A percentile compares a stretch with the other conserved stretches of the same genome.
Conservation (phyloP, 1,140 invertebrate genomes). For the Pissodes strobi region DNA sequence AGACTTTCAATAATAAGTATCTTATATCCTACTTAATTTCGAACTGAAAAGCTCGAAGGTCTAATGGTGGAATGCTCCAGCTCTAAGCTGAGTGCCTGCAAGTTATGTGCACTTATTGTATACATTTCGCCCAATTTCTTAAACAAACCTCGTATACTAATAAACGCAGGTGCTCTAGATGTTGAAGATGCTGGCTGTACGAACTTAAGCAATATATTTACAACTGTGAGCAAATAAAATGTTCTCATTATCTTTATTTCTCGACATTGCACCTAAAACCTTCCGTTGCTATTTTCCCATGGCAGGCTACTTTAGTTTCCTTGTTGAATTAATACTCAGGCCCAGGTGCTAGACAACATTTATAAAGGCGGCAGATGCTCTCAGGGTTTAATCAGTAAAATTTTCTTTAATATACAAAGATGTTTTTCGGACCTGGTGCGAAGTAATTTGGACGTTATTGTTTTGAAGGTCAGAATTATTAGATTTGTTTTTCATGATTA, state of each 20-base stretch:
- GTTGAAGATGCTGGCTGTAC: neutral
- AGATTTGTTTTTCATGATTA: too few relatives aligned
- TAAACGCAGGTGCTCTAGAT: slow-evolving; percentile 8
- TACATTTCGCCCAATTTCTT: too few relatives aligned
- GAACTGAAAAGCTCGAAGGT: too few relatives aligned
- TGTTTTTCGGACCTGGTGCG: too few relatives aligned
- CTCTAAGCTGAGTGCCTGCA: too few relatives aligned
- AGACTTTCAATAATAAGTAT: too few relatives aligned
- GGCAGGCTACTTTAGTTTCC: slow-evolving; percentile 22
- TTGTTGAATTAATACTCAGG: slow-evolving; percentile 26
- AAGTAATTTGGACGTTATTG: too few relatives aligned
- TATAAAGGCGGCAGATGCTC: slow-evolving; percentile 15
- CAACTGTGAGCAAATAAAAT: slow-evolving; percentile 26
- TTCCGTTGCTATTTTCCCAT: slow-evolving; percentile 11
- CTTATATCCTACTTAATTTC: too few relatives aligned
- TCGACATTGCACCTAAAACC: slow-evolving; percentile 11
- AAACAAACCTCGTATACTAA: too few relatives aligned
- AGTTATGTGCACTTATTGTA: too few relatives aligned
- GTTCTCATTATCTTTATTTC: slow-evolving; percentile 24
- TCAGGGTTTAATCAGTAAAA: slow-evolving; percentile 18
- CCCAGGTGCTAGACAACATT: slow-evolving; percentile 20
- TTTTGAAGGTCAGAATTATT: too few relatives aligned
- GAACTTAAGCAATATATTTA: slow-evolving; percentile 21
- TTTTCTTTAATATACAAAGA: slow-evolving; percentile 10
- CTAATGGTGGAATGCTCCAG: too few relatives aligned